A percentile compares a stretch with the other conserved stretches of the same genome.
Conservation (phyloP, 2,113 vertebrate species). For the Cyrtonyx montezumae region DNA sequence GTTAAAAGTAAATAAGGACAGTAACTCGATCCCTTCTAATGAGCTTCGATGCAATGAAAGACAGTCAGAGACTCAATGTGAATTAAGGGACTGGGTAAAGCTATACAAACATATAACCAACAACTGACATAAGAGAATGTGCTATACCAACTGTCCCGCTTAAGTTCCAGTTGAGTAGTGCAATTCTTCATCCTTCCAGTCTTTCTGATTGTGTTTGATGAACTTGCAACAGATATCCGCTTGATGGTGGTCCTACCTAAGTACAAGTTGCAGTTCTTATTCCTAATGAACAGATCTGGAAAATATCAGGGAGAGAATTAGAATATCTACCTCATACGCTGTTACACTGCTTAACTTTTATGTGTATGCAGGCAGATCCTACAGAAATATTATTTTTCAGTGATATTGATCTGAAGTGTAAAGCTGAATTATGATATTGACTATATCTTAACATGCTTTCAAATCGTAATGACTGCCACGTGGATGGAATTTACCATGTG, state of each 20-base stretch:
- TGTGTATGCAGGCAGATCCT: background rate
- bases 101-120: background rate
- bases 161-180: background rate
- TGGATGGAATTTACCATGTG: background rate
- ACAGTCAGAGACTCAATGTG: background rate
- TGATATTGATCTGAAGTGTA: background rate
- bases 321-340: background rate
- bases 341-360: rapidly evolving
- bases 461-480: background rate
- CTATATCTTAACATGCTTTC: background rate
- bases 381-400: background rate
- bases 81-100: background rate
- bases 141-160: slow-evolving; percentile 13
- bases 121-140: background rate
- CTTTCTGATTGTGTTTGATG: background rate
- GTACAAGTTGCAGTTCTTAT: background rate
- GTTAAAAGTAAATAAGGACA: background rate
- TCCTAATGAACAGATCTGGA: background rate
- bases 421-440: background rate
- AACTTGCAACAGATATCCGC: slow-evolving; percentile 22
- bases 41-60: background rate
- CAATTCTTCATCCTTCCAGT: background rate
- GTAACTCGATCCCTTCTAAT: background rate
- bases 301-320: background rate
- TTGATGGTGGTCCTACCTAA: slow-evolving; percentile 43